Evolutionary conservation across 2,797 vertebrate species (phyloP).

Genomic region (Nasua narica): DNA sequence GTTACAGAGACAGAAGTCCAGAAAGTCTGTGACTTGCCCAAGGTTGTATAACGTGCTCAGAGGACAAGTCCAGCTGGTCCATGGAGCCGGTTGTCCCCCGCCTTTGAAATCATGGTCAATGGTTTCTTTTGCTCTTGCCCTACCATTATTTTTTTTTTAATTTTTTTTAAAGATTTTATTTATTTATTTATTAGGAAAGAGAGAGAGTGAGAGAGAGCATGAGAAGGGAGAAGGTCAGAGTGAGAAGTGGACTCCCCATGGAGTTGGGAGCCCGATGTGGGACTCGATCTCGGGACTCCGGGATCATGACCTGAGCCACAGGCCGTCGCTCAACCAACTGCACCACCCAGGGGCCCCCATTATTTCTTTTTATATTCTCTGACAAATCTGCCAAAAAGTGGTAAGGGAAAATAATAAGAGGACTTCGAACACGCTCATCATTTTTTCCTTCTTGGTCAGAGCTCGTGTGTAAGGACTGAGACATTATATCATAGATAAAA

Average conservation of each 20-base stretch:
- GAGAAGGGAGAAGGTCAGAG: too few species aligned
- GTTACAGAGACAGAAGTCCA: not conserved
- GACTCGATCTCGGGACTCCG: too few species aligned
- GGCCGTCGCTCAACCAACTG: too few species aligned
- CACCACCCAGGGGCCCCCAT: too few species aligned
- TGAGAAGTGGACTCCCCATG: too few species aligned
- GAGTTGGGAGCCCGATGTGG: too few species aligned
- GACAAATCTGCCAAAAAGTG: slow-evolving; percentile 4
- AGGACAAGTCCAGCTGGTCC: not conserved
- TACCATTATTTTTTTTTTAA: not conserved
- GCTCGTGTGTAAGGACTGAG: not conserved
- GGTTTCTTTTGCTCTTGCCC: not conserved
- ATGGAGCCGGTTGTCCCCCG: not conserved
- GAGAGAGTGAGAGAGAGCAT: too few species aligned
- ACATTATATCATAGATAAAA: not conserved
- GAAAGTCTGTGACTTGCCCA: not conserved
- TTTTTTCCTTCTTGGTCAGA: not conserved
- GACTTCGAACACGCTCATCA: not conserved
- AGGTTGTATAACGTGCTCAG: not conserved
- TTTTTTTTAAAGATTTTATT: too few species aligned
- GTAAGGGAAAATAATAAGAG: slow-evolving; percentile 15
- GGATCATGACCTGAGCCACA: too few species aligned
- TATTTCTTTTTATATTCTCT: not conserved
- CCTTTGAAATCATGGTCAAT: not conserved
- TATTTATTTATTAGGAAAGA: too few species aligned